Conservation (phyloP, 2,888 invertebrate genomes). For the Orthosia gothica region DNA sequence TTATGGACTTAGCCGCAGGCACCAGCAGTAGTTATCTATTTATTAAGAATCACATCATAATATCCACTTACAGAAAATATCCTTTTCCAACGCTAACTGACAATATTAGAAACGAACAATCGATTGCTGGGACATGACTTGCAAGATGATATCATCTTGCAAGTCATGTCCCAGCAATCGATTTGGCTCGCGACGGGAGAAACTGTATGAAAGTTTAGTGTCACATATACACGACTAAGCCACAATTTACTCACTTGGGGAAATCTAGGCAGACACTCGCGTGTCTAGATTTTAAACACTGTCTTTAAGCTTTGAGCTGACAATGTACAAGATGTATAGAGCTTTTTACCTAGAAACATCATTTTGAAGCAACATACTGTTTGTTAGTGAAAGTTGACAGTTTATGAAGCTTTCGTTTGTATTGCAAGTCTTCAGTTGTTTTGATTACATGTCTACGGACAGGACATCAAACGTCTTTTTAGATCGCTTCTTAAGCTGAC, state of each 20-base stretch:
- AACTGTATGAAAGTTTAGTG: slow-evolving; percentile 60
- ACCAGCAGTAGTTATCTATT: too few relatives aligned
- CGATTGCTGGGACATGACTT: too few relatives aligned
- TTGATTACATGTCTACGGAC: too few relatives aligned
- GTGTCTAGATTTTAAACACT: slow-evolving; percentile 50
- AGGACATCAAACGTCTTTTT: too few relatives aligned
- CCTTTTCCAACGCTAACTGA: not conserved
- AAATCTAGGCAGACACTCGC: slow-evolving; percentile 47
- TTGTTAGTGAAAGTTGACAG: not conserved
- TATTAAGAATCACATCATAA: too few relatives aligned
- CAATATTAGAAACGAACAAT: slow-evolving; percentile 13
- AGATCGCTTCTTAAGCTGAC: too few relatives aligned
- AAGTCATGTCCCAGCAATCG: slow-evolving; percentile 47
- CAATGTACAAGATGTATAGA: slow-evolving; percentile 3
- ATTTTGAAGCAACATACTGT: not conserved
- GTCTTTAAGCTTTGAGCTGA: slow-evolving; percentile 28
- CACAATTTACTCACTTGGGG: slow-evolving; percentile 50
- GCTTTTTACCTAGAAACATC: slow-evolving; percentile 14
- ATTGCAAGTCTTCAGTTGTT: too few relatives aligned
- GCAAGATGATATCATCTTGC: slow-evolving; percentile 22
- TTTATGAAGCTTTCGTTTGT: too few relatives aligned
- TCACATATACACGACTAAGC: slow-evolving; percentile 34
- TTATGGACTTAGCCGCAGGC: too few relatives aligned
- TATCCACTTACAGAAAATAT: not conserved
- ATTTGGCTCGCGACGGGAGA: slow-evolving; percentile 40